Conservation (phyloP, 2,113 vertebrate genomes). For the Chinchilla lanigera region DNA sequence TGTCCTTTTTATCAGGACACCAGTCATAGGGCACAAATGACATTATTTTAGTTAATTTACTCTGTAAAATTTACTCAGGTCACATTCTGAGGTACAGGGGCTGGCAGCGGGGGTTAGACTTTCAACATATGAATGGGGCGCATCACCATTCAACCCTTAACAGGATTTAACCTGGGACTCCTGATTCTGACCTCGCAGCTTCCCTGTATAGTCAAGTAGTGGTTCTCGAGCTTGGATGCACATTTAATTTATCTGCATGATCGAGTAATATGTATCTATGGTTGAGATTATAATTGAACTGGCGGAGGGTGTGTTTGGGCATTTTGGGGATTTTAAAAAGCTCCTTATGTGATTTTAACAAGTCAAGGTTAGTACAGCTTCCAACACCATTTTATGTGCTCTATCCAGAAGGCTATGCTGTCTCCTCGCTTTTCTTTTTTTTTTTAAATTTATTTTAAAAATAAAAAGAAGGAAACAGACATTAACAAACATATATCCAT, state of each 20-base stretch:
- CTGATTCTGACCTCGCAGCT: neutral
- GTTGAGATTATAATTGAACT: neutral
- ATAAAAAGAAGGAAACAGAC: too few relatives aligned
- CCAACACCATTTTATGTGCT: neutral
- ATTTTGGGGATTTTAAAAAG: neutral
- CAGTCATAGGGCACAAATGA: neutral
- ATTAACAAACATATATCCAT: too few relatives aligned
- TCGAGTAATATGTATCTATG: neutral
- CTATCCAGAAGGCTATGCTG: neutral
- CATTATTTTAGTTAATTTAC: neutral
- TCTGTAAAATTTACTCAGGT: neutral
- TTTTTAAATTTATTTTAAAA: too few relatives aligned
- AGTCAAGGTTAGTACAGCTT: neutral
- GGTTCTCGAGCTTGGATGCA: neutral
- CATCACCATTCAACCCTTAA: neutral
- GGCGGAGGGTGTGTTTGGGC: neutral
- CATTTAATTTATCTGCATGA: neutral
- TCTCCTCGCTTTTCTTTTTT: too few relatives aligned
- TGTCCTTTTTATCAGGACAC: neutral
- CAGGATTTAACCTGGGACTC: neutral
- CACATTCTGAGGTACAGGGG: neutral
- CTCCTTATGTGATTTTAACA: neutral
- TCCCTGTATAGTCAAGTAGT: neutral
- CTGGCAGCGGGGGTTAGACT: neutral
- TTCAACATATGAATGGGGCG: neutral